phyloP scores from a whole-genome alignment of 2,113 vertebrate genomes.

The Neopipo cinnamomea region DNA sequence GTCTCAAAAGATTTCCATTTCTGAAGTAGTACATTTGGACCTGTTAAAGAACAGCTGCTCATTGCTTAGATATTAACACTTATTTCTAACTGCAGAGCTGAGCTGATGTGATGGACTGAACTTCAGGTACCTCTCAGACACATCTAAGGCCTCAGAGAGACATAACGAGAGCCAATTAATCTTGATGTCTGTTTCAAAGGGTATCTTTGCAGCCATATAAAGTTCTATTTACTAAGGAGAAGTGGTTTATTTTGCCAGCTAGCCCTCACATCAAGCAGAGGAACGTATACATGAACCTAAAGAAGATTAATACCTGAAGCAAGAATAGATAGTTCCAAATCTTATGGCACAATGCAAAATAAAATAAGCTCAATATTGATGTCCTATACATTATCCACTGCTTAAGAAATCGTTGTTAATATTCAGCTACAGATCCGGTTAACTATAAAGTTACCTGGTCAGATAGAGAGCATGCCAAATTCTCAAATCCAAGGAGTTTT shows the following conservation, averaged over 20 bases:
- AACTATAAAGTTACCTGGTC: constrained; percentile 48
- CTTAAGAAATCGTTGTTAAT: background rate
- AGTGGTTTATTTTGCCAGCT: background rate
- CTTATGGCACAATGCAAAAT: background rate
- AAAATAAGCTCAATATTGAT: background rate
- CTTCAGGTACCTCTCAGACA: background rate
- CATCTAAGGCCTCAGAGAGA: background rate
- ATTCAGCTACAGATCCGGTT: background rate
- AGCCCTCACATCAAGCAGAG: background rate
- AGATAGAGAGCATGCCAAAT: constrained; percentile 57
- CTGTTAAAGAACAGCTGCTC: background rate
- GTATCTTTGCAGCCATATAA: background rate
- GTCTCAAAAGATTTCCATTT: background rate
- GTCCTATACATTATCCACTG: background rate
- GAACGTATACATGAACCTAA: background rate
- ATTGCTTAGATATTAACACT: background rate
- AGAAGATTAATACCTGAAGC: background rate
- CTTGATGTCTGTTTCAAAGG: background rate
- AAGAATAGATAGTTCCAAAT: background rate
- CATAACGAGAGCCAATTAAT: background rate
- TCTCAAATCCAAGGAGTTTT: constrained; percentile 67
- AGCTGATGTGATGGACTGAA: background rate
- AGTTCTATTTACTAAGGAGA: background rate
- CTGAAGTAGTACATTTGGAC: background rate
- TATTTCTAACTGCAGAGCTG: background rate